Evolutionary conservation across 2,113 vertebrate species (phyloP).

Genomic region (Phainopepla nitens): DNA sequence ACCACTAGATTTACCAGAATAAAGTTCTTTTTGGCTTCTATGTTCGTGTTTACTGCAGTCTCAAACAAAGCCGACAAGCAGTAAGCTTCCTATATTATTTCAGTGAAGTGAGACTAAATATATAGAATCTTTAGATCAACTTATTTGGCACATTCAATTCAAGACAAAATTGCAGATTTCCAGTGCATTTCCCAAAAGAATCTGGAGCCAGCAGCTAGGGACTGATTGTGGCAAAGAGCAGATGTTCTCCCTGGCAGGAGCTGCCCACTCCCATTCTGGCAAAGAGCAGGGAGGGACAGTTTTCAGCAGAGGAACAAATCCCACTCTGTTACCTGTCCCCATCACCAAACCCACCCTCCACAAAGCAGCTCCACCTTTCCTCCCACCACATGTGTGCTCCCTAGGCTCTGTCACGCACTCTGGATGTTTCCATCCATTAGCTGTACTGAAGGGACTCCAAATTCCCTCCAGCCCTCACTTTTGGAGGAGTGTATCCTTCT

Average conservation of each 20-base stretch:
- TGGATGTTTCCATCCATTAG: background rate
- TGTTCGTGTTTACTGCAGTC: background rate
- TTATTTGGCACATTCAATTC: background rate
- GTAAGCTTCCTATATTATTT: background rate
- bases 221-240: background rate
- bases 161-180: background rate
- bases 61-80: background rate
- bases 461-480: background rate
- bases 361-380: background rate
- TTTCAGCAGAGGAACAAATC: background rate
- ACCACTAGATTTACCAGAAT: background rate
- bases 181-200: background rate
- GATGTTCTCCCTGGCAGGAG: background rate
- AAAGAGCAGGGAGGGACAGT: background rate
- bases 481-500: background rate
- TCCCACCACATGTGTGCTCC: fast-evolving
- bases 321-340: fast-evolving
- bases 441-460: background rate
- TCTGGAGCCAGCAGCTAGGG: background rate
- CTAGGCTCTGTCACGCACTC: background rate
- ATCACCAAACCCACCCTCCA: background rate
- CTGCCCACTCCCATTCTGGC: background rate
- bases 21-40: background rate
- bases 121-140: background rate
- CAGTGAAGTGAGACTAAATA: background rate